These are phyloP conservation scores for Meliscaeva auricollis DNA, from an alignment of 2,888 invertebrate genomes.

Conservation along the genomic window DNA sequence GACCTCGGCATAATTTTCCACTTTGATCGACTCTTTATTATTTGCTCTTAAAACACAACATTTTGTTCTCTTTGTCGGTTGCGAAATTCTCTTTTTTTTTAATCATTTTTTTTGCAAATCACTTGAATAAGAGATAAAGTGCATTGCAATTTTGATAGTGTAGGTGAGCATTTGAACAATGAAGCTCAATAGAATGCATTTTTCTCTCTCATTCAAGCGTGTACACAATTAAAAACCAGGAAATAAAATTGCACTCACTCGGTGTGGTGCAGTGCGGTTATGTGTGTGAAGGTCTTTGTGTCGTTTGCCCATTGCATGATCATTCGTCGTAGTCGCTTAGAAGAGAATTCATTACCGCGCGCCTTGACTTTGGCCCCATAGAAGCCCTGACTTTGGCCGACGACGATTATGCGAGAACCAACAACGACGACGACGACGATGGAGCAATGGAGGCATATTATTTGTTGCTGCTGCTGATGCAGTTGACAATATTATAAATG, in stretches of 20 bases:
- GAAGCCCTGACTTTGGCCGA: conserved; percentile 70
- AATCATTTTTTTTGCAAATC: not conserved
- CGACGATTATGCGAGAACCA: not conserved
- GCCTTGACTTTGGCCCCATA: conserved; percentile 72
- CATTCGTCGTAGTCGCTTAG: conserved; percentile 54
- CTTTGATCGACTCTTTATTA: conserved; percentile 46
- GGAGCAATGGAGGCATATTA: conserved; percentile 25
- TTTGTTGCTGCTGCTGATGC: conserved; percentile 42
- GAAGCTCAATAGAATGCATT: no score
- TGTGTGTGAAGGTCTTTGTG: conserved; percentile 75
- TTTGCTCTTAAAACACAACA: not conserved
- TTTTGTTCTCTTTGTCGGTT: conserved; percentile 15
- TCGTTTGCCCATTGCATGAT: conserved; percentile 75
- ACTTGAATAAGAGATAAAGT: conserved; percentile 25
- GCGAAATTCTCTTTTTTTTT: conserved; percentile 22
- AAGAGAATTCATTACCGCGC: conserved; percentile 36
- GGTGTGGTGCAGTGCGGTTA: conserved; percentile 32
- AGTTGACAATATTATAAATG: conserved; percentile 53
- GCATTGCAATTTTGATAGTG: conserved; percentile 16
- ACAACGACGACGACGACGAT: not conserved
- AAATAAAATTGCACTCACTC: conserved; percentile 58
- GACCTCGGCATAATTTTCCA: conserved; percentile 75
- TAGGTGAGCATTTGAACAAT: conserved; percentile 21
- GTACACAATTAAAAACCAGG: conserved; percentile 65
- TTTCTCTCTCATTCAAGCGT: conserved; percentile 19